Evolutionary conservation across 1,140 invertebrate genomes (phyloP).

Genomic region (Drosophila lacteicornis): DNA sequence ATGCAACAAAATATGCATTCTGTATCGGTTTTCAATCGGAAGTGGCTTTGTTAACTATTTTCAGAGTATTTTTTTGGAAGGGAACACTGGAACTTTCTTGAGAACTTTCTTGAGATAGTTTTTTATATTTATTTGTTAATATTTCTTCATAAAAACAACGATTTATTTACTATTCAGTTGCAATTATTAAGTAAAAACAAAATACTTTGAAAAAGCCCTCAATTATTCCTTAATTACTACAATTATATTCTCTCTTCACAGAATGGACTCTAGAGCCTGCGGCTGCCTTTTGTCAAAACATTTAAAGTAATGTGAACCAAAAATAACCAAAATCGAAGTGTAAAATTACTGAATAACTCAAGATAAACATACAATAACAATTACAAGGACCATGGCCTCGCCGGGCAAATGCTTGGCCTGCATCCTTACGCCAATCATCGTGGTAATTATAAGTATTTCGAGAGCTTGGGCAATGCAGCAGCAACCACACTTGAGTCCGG

Average conservation of each 20-base stretch:
- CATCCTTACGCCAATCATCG: conserved; percentile 31
- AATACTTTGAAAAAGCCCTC: background rate
- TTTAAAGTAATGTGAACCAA: conserved; percentile 17
- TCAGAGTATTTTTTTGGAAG: no score
- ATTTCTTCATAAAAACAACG: no score
- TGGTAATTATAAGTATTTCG: conserved; percentile 34
- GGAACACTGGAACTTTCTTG: no score
- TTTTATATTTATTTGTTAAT: no score
- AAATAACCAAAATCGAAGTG: background rate
- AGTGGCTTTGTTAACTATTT: no score
- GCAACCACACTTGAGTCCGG: conserved; percentile 31
- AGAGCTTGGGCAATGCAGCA: conserved; percentile 51
- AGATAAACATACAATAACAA: conserved; percentile 10
- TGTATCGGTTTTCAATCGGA: no score
- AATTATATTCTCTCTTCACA: background rate
- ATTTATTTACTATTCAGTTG: no score
- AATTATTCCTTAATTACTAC: background rate
- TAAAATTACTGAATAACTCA: conserved; percentile 9
- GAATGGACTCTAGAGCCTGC: conserved; percentile 11
- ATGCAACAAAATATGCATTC: background rate
- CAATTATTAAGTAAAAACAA: background rate
- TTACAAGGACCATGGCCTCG: conserved; percentile 37
- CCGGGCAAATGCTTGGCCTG: conserved; percentile 18
- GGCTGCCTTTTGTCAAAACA: background rate
- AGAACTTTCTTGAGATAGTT: no score